Base-by-base conservation (phyloP, 2,797 vertebrate genomes). In the Podarcis lilfordi region DNA sequence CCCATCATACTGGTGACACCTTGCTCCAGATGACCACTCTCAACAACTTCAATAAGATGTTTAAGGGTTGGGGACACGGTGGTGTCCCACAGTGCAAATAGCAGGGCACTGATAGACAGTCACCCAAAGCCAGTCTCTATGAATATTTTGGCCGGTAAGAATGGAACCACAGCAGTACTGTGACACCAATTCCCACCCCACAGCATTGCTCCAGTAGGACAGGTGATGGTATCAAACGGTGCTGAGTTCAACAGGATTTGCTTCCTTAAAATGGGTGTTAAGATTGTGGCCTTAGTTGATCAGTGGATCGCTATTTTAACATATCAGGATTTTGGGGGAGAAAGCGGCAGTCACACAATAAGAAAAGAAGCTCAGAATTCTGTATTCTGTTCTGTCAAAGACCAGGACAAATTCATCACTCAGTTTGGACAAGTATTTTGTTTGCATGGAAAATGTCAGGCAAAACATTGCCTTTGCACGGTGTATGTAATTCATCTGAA, bases 381-480 rank as follows among this genome's bases (percentile, higher is more conserved):
- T 82, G 81, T 61, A 29, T 80, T 80, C 21, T 69, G 81, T 80
- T 80, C 21, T 69, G 81, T 21, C 3, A 21, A 29, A 32, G 68
- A 11, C 11, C 17, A 72, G 13, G 23, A 71, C n/a, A 80, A 71
- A 80, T 37, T 66, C 74, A 76, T 43, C 71, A 45, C 23, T 66
- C 37, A 23, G 27, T 77, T 77, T 77, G 15, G 37, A 11, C 5
- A 80, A 89, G 86, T 37, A 84, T n/a, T 2, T 75, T 81, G 0
- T 87, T 87, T 90, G 5, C 32, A 82, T 71, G 85, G 8, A 82
- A 89, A 91, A 86, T 3, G 45, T 86, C 4, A 50, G 2, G 43
- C 45, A 86, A 80, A 68, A 79, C 13, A 45, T 50, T 69, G 25
- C 32, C 27, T 71, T 83, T 69, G 32, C 43, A 1, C 1, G 80